Percentiles rank a stretch among this genome's conserved stretches.
Evolutionary conservation across 2,113 vertebrate genomes (phyloP).

Genomic region (Perccottus glenii): DNA sequence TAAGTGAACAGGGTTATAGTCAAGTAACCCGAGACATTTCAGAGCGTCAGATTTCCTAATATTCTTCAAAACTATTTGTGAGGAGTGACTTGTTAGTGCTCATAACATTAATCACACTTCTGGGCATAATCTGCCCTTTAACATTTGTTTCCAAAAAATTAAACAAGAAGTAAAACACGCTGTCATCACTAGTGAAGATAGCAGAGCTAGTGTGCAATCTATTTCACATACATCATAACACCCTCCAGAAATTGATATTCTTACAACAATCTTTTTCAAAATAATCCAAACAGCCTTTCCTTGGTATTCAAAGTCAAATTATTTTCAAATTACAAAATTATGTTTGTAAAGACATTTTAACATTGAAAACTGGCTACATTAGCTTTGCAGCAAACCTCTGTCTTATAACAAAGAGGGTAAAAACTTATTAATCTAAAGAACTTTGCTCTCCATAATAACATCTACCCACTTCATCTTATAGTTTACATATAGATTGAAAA

Average conservation of each 20-base stretch:
- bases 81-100: too few relatives aligned
- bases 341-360: slow-evolving; percentile 34
- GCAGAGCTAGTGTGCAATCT: slow-evolving; percentile 43
- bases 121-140: slow-evolving; percentile 30
- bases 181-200: slow-evolving; percentile 58
- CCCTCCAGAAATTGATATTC: slow-evolving; percentile 48
- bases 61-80: too few relatives aligned
- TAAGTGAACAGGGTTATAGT: too few relatives aligned
- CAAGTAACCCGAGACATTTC: too few relatives aligned
- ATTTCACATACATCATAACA: slow-evolving; percentile 53
- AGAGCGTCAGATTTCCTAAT: too few relatives aligned
- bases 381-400: too few relatives aligned
- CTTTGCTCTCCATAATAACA: not conserved
- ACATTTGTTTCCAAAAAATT: slow-evolving; percentile 42
- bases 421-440: too few relatives aligned
- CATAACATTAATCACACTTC: slow-evolving; percentile 39
- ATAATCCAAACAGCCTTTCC: slow-evolving; percentile 28
- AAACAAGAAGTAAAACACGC: slow-evolving; percentile 46
- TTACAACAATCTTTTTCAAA: slow-evolving; percentile 61
- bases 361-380: too few relatives aligned
- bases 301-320: slow-evolving; percentile 5
- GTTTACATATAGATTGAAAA: slow-evolving; percentile 12
- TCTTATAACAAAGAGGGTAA: too few relatives aligned
- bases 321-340: slow-evolving; percentile 44
- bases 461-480: not conserved